Evolutionary conservation across 1,140 invertebrate genomes (phyloP).

Genomic region (Notospermus geniculatus): DNA sequence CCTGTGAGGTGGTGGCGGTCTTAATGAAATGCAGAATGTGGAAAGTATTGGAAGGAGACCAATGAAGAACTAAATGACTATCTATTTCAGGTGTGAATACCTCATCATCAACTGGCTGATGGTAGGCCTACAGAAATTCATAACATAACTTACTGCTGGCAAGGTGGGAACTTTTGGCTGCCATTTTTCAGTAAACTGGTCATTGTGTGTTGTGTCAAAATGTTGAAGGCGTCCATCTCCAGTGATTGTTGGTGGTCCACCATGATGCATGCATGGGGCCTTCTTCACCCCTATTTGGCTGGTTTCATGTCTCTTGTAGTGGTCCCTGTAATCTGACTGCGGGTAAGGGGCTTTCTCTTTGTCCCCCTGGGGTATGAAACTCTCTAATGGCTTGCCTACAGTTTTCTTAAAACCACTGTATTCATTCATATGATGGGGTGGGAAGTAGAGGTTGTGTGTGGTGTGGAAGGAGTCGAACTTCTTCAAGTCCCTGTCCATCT

Average conservation of each 20-base stretch:
- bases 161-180: constrained; percentile 28
- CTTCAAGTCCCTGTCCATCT: constrained; percentile 42
- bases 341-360: constrained; percentile 36
- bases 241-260: constrained; percentile 43
- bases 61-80: constrained; percentile 2
- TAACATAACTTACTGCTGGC: constrained; percentile 33
- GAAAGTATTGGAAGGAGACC: background rate
- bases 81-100: too few species aligned
- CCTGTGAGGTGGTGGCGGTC: too few species aligned
- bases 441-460: constrained; percentile 39
- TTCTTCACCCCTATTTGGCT: constrained; percentile 27
- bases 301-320: constrained; percentile 40
- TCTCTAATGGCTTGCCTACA: background rate
- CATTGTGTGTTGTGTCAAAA: constrained; percentile 35
- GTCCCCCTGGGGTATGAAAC: constrained; percentile 27
- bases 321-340: constrained; percentile 39
- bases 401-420: constrained; percentile 18
- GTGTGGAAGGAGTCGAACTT: constrained; percentile 42
- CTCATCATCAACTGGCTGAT: too few species aligned
- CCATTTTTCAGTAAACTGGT: constrained; percentile 36
- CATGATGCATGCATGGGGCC: constrained; percentile 39
- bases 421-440: constrained; percentile 32
- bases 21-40: background rate
- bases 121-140: too few species aligned
- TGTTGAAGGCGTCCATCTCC: constrained; percentile 35